Base-by-base conservation (phyloP, 2,888 invertebrate species). In the Drosophila neotestacea region DNA sequence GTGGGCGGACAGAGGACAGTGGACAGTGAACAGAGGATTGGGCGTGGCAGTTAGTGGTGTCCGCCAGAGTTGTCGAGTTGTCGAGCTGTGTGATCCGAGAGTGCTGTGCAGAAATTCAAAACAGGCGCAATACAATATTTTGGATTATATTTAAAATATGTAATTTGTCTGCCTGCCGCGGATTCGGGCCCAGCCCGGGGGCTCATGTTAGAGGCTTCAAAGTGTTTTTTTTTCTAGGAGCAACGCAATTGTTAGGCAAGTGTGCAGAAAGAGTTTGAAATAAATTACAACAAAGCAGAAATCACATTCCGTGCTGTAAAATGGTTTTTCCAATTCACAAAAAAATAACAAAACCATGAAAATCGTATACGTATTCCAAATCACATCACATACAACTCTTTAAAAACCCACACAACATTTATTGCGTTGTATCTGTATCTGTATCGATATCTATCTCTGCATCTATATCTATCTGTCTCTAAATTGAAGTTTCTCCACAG, bases 131-230 rank as follows among this genome's bases (percentile, higher is more conserved):
- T 48, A 47, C 11, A 39, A 4, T 7, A 30, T 39, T 44, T 46
- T 48, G 28, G 44, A 50, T 41, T 46, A 34, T 52, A 11, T 10
- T 22, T 13, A 46, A 7, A 16, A 22, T 22, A 22, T 22, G 1
- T 22, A 22, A 22, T 22, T 22, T 56, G 73, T 39, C 48, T 54
- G 58, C 55, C 56, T 42, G 42, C 32, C 51, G 39, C 44, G 41
- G 61, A 62, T 58, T 64, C 50, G 39, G 16, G 36, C 41, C 28
- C 32, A 51, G 44, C 22, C 16, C 34, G 38, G 42, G 67, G 59
- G 68, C 65, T 75, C 75, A 81, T 66, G 85, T 81, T 81, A 84
- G 83, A 84, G 84, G 89, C 89, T 89, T 89, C 73, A 80, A 81
- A 66, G 65, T 73, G 73, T 77, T 79, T 22, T 22, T 22, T 22